phyloP scores from a whole-genome alignment of 2,113 vertebrate genomes.

The Catharus minimus region DNA sequence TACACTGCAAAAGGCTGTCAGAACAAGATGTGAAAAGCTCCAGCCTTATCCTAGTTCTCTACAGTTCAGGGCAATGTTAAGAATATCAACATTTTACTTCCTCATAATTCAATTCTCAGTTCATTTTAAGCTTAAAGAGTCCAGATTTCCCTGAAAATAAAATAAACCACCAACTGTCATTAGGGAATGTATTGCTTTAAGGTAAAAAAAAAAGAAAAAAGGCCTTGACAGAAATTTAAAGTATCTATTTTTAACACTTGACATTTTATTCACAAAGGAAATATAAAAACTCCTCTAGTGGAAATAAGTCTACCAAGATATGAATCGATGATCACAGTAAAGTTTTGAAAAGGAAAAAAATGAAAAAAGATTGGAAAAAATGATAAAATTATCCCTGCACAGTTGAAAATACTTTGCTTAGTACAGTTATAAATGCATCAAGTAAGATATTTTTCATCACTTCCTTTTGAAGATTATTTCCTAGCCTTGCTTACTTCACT shows the following conservation, averaged over 20 bases:
- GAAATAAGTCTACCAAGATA: slow-evolving; percentile 31
- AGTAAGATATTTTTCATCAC: slow-evolving; percentile 14
- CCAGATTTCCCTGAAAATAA: slow-evolving; percentile 16
- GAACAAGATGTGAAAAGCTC: slow-evolving; percentile 41
- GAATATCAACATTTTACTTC: slow-evolving; percentile 14
- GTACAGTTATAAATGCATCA: slow-evolving; percentile 18
- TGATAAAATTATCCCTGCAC: not conserved
- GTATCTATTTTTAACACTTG: slow-evolving; percentile 52
- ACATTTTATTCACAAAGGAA: slow-evolving; percentile 57
- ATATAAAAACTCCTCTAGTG: slow-evolving; percentile 8
- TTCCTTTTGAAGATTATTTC: slow-evolving; percentile 13
- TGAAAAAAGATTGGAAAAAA: not conserved
- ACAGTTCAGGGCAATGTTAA: slow-evolving; percentile 2
- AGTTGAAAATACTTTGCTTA: not conserved
- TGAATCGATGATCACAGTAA: not conserved
- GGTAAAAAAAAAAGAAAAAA: not conserved
- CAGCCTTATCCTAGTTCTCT: not conserved
- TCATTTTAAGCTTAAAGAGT: slow-evolving; percentile 8
- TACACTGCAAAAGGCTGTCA: slow-evolving; percentile 38
- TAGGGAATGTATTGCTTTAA: not conserved
- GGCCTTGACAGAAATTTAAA: slow-evolving; percentile 1
- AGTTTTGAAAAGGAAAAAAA: not conserved
- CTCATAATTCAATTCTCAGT: not conserved
- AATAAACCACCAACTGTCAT: not conserved
- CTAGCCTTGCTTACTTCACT: not conserved